Evolutionary conservation across 2,888 invertebrate genomes (phyloP), one percentile per base, ranked within the genome.

Genomic region (Pteria penguin): DNA sequence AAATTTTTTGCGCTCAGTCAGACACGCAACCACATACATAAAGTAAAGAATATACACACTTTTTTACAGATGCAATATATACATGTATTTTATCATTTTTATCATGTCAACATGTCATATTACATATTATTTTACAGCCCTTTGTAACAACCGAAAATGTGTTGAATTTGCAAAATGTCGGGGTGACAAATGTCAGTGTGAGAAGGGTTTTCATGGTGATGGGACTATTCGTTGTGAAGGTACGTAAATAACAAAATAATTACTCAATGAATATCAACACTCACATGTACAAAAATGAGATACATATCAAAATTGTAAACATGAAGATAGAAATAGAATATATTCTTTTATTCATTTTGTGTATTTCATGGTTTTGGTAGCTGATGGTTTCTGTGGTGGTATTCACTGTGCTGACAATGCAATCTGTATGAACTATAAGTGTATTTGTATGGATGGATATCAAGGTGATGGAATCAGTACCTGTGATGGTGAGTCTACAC

Each of bases 401-500:
- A 45, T 33, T 8, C 24, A 55, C 32, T 75, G 75, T 55, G 45
- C 45, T 24, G 62, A 62, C 36, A 63, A 69, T 69, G 75, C 75
- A 11, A 22, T 31, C n/a, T 75, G 75, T 69, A 54, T 61, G 8
- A 75, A 63, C 63, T 63, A 62, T 58, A 31, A 61, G 57, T 75
- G 75, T 57, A 55, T 55, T 27, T 75, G 75, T 75, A 52, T 60
- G 31, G 63, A 69, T 22, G 75, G 75, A 45, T 75, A 63, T 36
- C 32, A 55, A 57, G 75, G 75, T 8, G 61, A 75, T 58, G 69
- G 69, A 32, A 63, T 61, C 54, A 60, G 22, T 3, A 29, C 33
- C 27, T 75, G 75, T 58, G 68, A 75, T 45, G 62, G 75, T 75
- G 69, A 8, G n/a, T n/a, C n/a, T n/a, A n/a, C n/a, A n/a, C n/a